Evolutionary conservation across 2,888 invertebrate genomes (phyloP).

Genomic region (Heteromyza rotundicornis): DNA sequence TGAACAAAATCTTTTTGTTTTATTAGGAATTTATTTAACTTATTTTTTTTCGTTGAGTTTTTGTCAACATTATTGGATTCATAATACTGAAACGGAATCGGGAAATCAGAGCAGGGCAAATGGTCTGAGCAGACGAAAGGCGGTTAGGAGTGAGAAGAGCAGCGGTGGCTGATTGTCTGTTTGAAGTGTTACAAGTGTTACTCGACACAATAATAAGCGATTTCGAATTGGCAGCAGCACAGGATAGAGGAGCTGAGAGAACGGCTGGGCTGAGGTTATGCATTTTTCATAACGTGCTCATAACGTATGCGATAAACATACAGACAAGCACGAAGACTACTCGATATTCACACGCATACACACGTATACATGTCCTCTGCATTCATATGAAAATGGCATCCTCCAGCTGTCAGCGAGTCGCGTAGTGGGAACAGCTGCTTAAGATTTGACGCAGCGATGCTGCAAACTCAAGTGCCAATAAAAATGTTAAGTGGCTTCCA

Average conservation of each 20-base stretch:
- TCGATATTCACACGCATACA: constrained; percentile 27
- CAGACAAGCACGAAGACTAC: constrained; percentile 32
- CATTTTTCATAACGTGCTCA: constrained; percentile 47
- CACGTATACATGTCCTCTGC: too few relatives aligned
- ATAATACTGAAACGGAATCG: too few relatives aligned
- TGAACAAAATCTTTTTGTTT: not conserved
- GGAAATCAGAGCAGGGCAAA: too few relatives aligned
- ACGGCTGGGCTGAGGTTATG: too few relatives aligned
- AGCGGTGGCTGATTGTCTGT: too few relatives aligned
- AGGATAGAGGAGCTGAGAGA: too few relatives aligned
- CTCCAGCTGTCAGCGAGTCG: constrained; percentile 15
- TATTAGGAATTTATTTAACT: too few relatives aligned
- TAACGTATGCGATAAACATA: constrained; percentile 25
- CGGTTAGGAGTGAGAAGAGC: not conserved
- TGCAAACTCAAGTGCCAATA: constrained; percentile 55
- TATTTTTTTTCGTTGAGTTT: not conserved
- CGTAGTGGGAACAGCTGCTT: constrained; percentile 23
- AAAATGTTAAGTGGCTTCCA: constrained; percentile 59
- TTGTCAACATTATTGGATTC: not conserved
- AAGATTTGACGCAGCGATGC: constrained; percentile 26
- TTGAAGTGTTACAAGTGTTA: not conserved
- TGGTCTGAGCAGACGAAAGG: not conserved
- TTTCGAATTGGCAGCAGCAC: not conserved
- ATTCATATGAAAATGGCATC: too few relatives aligned
- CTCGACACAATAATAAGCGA: constrained; percentile 5